Conservation (phyloP, 1,140 invertebrate genomes). For the Drosophila ananassae region DNA sequence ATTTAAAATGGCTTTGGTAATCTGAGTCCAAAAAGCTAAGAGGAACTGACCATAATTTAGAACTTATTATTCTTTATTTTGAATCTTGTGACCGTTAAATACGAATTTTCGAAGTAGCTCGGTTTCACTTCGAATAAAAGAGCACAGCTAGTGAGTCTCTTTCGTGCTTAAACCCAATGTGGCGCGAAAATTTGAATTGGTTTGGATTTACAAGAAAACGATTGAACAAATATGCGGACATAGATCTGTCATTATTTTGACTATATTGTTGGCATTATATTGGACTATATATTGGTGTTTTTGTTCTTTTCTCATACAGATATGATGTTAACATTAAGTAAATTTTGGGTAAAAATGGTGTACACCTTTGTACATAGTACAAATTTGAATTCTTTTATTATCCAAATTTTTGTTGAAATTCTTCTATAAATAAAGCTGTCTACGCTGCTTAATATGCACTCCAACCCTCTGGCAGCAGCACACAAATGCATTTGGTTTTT, state of each 20-base stretch:
- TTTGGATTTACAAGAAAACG: not conserved
- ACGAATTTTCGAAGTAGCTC: constrained; percentile 22
- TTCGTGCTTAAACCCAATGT: too few species aligned
- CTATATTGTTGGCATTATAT: too few species aligned
- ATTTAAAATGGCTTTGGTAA: too few species aligned
- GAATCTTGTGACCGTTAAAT: constrained; percentile 12
- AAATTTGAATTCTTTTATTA: too few species aligned
- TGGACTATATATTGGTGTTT: too few species aligned
- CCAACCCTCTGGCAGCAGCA: not conserved
- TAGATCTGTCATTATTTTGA: too few species aligned
- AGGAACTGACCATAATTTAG: too few species aligned
- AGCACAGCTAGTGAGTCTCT: constrained; percentile 8
- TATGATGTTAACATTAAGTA: too few species aligned
- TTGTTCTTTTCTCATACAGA: too few species aligned
- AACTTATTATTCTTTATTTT: not conserved
- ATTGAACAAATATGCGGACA: not conserved
- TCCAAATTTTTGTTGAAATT: not conserved
- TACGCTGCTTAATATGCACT: not conserved
- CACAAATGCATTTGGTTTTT: constrained; percentile 11
- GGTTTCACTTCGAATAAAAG: constrained; percentile 12
- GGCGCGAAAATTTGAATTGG: constrained; percentile 12
- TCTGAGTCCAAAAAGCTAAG: too few species aligned
- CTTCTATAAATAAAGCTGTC: constrained; percentile 4
- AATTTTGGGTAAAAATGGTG: too few species aligned
- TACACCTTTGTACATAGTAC: too few species aligned